These are phyloP conservation scores for Stratiomys singularior DNA, from an alignment of 2,888 invertebrate genomes.

Conservation along the genomic window DNA sequence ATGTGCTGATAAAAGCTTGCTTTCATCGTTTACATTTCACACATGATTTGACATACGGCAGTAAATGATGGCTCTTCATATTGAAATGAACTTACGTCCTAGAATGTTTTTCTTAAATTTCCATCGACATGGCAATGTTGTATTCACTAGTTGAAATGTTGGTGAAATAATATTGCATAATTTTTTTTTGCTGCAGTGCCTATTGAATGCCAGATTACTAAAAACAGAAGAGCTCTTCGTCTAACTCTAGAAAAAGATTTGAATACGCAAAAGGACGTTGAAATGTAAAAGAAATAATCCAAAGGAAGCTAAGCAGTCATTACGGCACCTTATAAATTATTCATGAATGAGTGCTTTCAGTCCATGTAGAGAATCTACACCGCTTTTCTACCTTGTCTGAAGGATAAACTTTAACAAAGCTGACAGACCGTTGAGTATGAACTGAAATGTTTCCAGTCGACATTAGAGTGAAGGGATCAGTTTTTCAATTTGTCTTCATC, in stretches of 20 bases:
- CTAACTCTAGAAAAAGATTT: background rate
- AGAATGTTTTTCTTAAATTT: background rate
- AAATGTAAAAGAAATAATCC: conserved; percentile 4
- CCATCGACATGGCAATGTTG: no score
- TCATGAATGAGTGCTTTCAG: conserved; percentile 21
- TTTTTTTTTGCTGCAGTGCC: background rate
- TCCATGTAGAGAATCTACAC: background rate
- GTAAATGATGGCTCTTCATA: background rate
- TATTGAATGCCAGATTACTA: background rate
- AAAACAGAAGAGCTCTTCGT: background rate
- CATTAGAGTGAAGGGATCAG: no score
- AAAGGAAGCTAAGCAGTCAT: conserved; percentile 26
- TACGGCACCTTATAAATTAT: conserved; percentile 10
- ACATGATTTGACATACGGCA: no score
- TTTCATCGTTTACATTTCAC: no score
- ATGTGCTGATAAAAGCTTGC: no score
- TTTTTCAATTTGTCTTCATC: no score
- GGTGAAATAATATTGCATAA: no score
- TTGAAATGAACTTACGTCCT: background rate
- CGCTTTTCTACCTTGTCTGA: background rate
- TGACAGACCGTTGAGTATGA: background rate
- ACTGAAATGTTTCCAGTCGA: background rate
- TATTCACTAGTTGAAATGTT: no score
- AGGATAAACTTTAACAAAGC: background rate
- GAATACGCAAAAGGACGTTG: background rate